These are phyloP conservation scores for Gulo gulo DNA, from an alignment of 2,113 vertebrate species.

Conservation along the genomic window DNA sequence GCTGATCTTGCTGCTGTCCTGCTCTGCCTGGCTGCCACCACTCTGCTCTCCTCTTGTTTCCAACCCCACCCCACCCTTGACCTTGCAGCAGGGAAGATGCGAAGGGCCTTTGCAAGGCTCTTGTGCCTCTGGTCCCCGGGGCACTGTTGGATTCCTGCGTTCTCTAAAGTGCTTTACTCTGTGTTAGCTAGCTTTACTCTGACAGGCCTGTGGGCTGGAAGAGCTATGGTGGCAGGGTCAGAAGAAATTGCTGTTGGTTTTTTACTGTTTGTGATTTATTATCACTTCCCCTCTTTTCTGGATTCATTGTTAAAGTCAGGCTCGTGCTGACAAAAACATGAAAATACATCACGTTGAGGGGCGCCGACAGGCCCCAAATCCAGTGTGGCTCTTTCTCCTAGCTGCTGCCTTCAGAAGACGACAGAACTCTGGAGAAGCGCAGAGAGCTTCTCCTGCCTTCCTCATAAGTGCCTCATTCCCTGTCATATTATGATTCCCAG, in stretches of 20 bases:
- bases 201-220: not conserved
- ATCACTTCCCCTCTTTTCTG: not conserved
- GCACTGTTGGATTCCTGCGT: not conserved
- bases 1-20: not conserved
- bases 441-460: not conserved
- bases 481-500: not conserved
- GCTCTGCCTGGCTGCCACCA: not conserved
- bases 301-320: conserved; percentile 56
- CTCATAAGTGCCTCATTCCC: not conserved
- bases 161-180: not conserved
- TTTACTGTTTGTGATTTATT: conserved; percentile 47
- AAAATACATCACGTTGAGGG: not conserved
- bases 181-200: not conserved
- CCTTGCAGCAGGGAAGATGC: not conserved
- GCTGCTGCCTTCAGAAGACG: not conserved
- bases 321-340: conserved; percentile 27
- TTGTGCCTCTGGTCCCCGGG: not conserved
- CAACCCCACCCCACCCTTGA: not conserved
- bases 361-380: not conserved
- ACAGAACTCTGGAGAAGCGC: not conserved
- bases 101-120: not conserved
- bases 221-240: not conserved
- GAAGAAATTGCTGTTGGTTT: conserved; percentile 35
- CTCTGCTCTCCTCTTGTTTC: not conserved
- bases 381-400: not conserved